These are phyloP conservation scores for Plagiodera versicolora DNA, from an alignment of 2,888 invertebrate species.

Conservation along the genomic window DNA sequence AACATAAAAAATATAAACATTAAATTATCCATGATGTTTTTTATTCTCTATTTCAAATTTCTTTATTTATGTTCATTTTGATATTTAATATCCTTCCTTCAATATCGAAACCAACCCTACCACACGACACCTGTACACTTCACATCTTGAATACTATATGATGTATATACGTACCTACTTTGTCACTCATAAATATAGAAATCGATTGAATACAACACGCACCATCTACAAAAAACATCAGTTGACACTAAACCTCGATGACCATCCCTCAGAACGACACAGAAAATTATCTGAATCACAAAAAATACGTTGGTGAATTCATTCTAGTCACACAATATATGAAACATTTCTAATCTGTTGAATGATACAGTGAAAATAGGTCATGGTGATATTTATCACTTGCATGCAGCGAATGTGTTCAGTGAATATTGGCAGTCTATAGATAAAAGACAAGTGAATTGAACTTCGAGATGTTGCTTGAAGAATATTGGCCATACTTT, in stretches of 20 bases:
- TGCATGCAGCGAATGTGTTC: not conserved
- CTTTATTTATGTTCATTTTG: too few species aligned
- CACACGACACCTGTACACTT: too few species aligned
- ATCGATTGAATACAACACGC: conserved; percentile 2
- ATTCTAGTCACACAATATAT: not conserved
- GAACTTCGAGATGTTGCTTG: conserved; percentile 40
- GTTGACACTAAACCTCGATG: too few species aligned
- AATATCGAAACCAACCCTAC: too few species aligned
- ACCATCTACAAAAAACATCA: conserved; percentile 1
- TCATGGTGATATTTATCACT: not conserved
- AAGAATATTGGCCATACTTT: conserved; percentile 47
- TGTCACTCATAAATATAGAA: not conserved
- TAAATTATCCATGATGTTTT: too few species aligned
- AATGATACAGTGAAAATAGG: conserved; percentile 1
- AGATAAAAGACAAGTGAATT: not conserved
- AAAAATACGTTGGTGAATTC: too few species aligned
- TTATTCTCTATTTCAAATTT: too few species aligned
- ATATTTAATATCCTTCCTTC: too few species aligned
- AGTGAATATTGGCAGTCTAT: not conserved
- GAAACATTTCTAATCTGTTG: not conserved
- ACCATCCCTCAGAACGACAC: too few species aligned
- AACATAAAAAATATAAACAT: too few species aligned
- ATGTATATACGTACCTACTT: not conserved
- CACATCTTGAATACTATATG: not conserved
- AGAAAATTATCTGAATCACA: too few species aligned